phyloP scores from a whole-genome alignment of 2,113 vertebrate species.

The Cochlearius cochlearius region DNA sequence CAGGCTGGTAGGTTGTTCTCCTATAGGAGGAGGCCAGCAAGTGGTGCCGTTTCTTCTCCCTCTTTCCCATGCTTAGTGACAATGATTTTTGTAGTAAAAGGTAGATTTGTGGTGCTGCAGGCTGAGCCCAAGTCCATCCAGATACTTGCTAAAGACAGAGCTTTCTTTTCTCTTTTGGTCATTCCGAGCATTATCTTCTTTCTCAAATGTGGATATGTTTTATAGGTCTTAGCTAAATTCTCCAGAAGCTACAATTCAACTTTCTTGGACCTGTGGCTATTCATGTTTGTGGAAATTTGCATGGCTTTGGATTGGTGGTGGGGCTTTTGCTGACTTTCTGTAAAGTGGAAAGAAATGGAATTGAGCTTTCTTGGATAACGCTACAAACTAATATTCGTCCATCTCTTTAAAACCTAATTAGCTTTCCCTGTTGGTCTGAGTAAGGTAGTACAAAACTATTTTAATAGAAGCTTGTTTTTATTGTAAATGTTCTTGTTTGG shows the following conservation, averaged over 20 bases:
- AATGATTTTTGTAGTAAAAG: not conserved
- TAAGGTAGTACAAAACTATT: not conserved
- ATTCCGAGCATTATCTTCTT: not conserved
- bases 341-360: not conserved
- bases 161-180: not conserved
- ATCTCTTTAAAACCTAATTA: not conserved
- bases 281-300: not conserved
- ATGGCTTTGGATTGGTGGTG: not conserved
- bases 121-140: slow-evolving; percentile 12
- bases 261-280: not conserved
- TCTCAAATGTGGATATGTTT: not conserved
- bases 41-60: not conserved
- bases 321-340: not conserved
- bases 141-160: not conserved
- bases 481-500: not conserved
- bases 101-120: not conserved
- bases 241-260: not conserved
- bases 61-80: not conserved
- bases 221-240: not conserved
- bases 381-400: not conserved
- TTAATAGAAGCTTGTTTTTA: not conserved
- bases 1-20: not conserved
- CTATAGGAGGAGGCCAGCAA: not conserved
- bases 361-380: not conserved
- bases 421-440: not conserved